phyloP scores from a whole-genome alignment of 2,888 invertebrate genomes.

The Pediacus dermestoides region DNA sequence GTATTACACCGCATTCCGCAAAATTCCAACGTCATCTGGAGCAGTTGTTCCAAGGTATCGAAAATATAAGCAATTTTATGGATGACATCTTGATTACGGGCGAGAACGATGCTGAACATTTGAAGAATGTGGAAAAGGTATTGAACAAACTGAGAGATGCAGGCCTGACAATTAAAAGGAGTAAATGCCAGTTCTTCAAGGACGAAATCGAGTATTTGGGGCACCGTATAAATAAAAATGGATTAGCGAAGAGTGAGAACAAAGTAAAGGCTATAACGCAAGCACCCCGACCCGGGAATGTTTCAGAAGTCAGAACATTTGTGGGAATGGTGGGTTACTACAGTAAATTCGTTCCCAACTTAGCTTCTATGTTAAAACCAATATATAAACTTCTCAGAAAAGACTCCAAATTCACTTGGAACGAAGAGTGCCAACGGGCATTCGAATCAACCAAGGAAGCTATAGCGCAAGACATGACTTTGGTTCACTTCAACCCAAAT shows the following conservation, averaged over 20 bases:
- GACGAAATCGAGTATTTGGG: constrained; percentile 38
- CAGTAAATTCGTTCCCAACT: constrained; percentile 17
- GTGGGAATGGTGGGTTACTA: constrained; percentile 20
- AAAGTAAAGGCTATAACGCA: constrained; percentile 23
- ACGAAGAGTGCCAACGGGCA: constrained; percentile 12
- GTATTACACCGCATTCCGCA: constrained; percentile 39
- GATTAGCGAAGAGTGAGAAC: constrained; percentile 19
- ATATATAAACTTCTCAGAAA: constrained; percentile 20
- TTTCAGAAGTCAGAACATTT: constrained; percentile 18
- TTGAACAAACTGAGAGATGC: constrained; percentile 25
- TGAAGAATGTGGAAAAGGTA: constrained; percentile 27
- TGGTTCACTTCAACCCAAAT: constrained; percentile 19
- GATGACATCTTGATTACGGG: constrained; percentile 39
- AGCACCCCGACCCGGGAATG: constrained; percentile 16
- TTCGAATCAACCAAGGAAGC: constrained; percentile 15
- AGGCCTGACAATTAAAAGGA: constrained; percentile 31
- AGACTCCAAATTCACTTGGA: constrained; percentile 14
- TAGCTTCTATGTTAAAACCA: constrained; percentile 12
- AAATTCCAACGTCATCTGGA: constrained; percentile 42
- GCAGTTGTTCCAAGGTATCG: constrained; percentile 33
- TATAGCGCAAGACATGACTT: constrained; percentile 11
- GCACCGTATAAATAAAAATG: constrained; percentile 20
- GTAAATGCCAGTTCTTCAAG: constrained; percentile 40
- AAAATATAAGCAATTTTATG: constrained; percentile 33
- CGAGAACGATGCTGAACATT: constrained; percentile 24